A percentile compares a stretch with the other conserved stretches of the same genome.
phyloP scores from a whole-genome alignment of 2,113 vertebrate genomes.

The Oryctolagus cuniculus region DNA sequence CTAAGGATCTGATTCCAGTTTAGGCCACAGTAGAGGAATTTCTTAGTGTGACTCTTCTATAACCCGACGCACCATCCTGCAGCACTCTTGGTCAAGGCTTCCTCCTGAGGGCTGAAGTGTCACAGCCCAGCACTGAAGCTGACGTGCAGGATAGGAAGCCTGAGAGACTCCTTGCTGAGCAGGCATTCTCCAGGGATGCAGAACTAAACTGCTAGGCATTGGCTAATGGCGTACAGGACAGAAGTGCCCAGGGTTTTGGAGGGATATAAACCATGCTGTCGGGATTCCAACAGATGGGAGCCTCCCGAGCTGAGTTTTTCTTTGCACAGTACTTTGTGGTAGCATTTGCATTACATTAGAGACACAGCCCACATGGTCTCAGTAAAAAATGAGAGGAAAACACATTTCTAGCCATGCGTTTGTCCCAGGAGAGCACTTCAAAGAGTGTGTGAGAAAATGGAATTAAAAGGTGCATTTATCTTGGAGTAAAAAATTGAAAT shows the following conservation, averaged over 20 bases:
- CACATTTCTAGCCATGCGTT: slow-evolving; percentile 1
- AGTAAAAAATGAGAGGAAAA: slow-evolving; percentile 45
- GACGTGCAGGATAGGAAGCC: not conserved
- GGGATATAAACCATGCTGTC: not conserved
- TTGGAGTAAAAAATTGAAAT: too few relatives aligned
- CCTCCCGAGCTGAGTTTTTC: not conserved
- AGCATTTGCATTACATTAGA: not conserved
- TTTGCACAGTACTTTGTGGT: not conserved
- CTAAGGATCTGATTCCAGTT: not conserved
- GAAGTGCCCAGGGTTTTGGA: not conserved
- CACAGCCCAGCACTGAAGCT: not conserved
- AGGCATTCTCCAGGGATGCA: not conserved
- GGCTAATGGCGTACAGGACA: not conserved
- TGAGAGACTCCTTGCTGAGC: not conserved
- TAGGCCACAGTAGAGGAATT: slow-evolving; percentile 17
- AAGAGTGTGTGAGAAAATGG: too few relatives aligned
- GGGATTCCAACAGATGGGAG: not conserved
- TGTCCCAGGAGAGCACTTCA: not conserved
- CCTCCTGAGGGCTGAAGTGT: not conserved
- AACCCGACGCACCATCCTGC: not conserved
- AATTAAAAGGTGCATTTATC: too few relatives aligned
- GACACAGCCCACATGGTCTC: not conserved
- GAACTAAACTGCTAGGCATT: not conserved
- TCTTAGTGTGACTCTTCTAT: not conserved
- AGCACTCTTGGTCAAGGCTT: not conserved